Base-by-base conservation (phyloP, 1,140 invertebrate genomes). In the Theocolax elegans region DNA sequence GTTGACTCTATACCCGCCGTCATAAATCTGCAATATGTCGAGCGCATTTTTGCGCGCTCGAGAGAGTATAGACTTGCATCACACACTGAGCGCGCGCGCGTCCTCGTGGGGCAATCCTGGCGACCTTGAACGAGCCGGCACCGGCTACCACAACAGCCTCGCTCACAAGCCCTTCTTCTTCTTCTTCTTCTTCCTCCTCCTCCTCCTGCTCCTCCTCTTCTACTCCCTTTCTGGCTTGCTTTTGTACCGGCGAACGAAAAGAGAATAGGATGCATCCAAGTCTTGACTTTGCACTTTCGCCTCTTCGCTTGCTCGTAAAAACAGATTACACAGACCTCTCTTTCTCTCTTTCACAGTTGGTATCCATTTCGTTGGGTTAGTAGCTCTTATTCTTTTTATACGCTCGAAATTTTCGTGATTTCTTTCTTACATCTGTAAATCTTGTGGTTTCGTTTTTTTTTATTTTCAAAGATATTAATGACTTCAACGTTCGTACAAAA, bases 11-110 rank as follows among this genome's bases (percentile, higher is more conserved):
- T n/a, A n/a, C 25, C 17, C 40, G 53, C 3, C 53, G 21, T 67
- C 64, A 31, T 67, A 67, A 67, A 67, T 67, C 53, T 46, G 64
- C 53, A 67, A 35, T 46, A 46, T 44, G 19, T 35, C 40, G 27
- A 31, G 49, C 12, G 21, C 21, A 42, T 54, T 65, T 38, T 54
- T 44, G 25, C 38, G 2, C 13, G 13, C 2, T 27, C 23, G 7
- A 29, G 15, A 49, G n/a, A n/a, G n/a, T n/a, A n/a, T n/a, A n/a
- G n/a, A 67, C 64, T 56, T 54, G 64, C 49, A 31, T 54, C 64
- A 60, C 29, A 4, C 40, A 60, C 4, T 60, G 13, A 19, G n/a
- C 51, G 15, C 29, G 1, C 6, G 15, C n/a, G 12, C 63, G 63
- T 65, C 53, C 64, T 53, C 63, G 25, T 54, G 49, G 49, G 10